Evolutionary conservation across 92 coral and sea anemone genomes (phyloP), one percentile per base, ranked within the genome.

Genomic region (Porites cylindrica): DNA sequence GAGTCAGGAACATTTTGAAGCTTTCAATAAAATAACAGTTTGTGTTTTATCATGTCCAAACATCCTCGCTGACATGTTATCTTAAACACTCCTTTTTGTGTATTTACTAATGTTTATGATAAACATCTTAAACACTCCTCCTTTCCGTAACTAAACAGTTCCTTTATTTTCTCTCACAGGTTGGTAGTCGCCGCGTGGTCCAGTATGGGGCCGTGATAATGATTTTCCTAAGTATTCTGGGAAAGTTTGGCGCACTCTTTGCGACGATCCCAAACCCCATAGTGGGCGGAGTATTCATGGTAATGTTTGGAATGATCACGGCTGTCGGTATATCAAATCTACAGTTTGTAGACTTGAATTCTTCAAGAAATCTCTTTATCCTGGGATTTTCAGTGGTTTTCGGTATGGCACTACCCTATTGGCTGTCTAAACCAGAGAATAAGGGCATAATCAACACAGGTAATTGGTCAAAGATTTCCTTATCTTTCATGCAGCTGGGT

Each of bases 251-350:
- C 11, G 99, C 99, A 3, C 88, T 96, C 7, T 96, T 96, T 83
- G 92, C 98, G 18, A 96, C 98, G 8, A 96, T 96, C 70, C 99
- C 99, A 32, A 94, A 96, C 32, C 99, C 99, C 51, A 96, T 96
- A 17, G 93, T 96, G 6, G 99, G 99, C 16, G 99, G 99, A 0
- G 94, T 96, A 18, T 96, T 96, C 85, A 93, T 96, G 80, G 89
- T 95, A 14, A 92, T 96, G 96, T 96, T 96, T 62, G 95, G 99
- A 50, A 96, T 96, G 90, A 87, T 96, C 50, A 86, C 98, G 3
- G 98, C 99, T 14, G 99, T 96, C 16, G 98, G 99, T 0, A 80
- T 96, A 32, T 96, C 99, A 29, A 96, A 95, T 66, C 92, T 96
- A 21, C 99, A 96, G 95, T 96, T 91, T 60, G 96, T 92, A 24